Base-by-base conservation (phyloP, 2,888 invertebrate species). In the Nymphalis urticae region DNA sequence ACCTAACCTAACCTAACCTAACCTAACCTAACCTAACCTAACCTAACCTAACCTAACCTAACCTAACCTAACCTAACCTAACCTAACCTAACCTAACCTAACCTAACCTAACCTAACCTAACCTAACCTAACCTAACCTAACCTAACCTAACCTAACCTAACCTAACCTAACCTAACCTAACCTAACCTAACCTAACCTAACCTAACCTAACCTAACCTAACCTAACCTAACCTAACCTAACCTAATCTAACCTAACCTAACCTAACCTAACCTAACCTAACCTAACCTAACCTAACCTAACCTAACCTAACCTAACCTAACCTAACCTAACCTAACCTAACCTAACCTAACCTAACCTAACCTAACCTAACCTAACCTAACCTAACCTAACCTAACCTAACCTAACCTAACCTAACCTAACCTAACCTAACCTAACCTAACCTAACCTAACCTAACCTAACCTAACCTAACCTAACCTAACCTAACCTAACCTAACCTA, bases 201-300 rank as follows among this genome's bases (percentile, higher is more conserved):
- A 48, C 48, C 48, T 48, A 48, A 48, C 48, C 48, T 48, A 48
- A 48, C 48, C 48, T 48, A 48, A 48, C 48, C 48, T 48, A 48
- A 48, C 48, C 48, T 48, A 48, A 48, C 48, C 48, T 48, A 48
- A 48, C 48, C 48, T 48, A 48, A 48, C 48, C 48, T 48, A 48
- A 48, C 48, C 48, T 48, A 48, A 48, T 17, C 48, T 48, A 48
- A 48, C 48, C 48, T 50, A 50, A 50, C 50, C 50, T 50, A 50
- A 50, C 50, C 50, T 50, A 50, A 50, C 50, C 50, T 50, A 50
- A n/a, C 50, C 50, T 19, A 19, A 50, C 50, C 50, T 50, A 50
- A 50, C 50, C 50, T 50, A 50, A 50, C 50, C 50, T 50, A 50
- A 50, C 50, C 50, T 50, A 50, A 50, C 50, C 50, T 50, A 50